Percentiles rank a stretch among this genome's conserved stretches.
Conservation (phyloP, 1,140 invertebrate genomes). For the Cryptotermes secundus region DNA sequence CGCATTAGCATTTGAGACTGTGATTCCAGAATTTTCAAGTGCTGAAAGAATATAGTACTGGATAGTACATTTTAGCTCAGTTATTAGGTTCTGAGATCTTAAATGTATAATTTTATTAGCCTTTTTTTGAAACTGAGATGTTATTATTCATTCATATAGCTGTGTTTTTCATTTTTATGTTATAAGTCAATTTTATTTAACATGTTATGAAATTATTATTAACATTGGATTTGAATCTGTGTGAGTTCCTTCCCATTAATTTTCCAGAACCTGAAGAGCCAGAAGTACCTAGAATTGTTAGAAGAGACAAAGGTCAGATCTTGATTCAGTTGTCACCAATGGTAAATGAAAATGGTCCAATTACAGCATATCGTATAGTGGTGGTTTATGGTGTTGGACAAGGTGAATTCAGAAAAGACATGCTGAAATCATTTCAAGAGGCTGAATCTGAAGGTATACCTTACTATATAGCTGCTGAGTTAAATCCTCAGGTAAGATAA, state of each 20-base stretch:
- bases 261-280: conserved; percentile 63
- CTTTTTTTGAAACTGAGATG: too few relatives aligned
- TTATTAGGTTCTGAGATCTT: too few relatives aligned
- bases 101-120: too few relatives aligned
- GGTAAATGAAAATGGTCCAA: conserved; percentile 71
- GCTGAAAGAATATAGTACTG: too few relatives aligned
- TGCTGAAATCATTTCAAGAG: conserved; percentile 58
- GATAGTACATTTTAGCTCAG: too few relatives aligned
- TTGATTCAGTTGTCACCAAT: conserved; percentile 61
- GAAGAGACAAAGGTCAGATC: conserved; percentile 57
- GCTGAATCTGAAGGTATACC: conserved; percentile 59
- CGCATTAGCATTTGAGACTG: too few relatives aligned
- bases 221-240: too few relatives aligned
- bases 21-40: too few relatives aligned
- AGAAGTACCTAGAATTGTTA: conserved; percentile 59
- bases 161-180: too few relatives aligned
- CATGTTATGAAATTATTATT: too few relatives aligned
- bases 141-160: too few relatives aligned
- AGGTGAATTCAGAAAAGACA: conserved; percentile 58
- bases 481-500: conserved; percentile 54
- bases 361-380: conserved; percentile 68
- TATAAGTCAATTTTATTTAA: too few relatives aligned
- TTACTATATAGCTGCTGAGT: conserved; percentile 80
- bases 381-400: conserved; percentile 64
- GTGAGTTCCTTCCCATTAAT: neutral